A percentile compares a stretch with the other conserved stretches of the same genome.
Conservation (phyloP, 2,888 invertebrate genomes). For the Malthinus flaveolus region DNA sequence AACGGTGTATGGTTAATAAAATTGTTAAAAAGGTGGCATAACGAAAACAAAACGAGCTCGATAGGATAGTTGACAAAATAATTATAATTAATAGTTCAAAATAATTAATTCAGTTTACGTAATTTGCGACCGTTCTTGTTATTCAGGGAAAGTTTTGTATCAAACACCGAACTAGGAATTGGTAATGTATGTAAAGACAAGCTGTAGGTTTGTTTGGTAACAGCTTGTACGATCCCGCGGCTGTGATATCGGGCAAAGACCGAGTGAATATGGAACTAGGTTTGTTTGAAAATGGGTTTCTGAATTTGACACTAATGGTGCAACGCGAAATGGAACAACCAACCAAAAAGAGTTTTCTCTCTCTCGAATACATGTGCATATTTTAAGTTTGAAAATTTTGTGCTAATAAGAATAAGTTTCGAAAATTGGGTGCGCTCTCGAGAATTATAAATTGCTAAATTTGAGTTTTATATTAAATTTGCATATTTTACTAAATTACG, state of each 20-base stretch:
- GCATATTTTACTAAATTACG: no score
- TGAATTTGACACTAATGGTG: constrained; percentile 27
- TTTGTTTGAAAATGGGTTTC: constrained; percentile 25
- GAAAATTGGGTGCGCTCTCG: no score
- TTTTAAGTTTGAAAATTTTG: constrained; percentile 3
- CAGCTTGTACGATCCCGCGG: constrained; percentile 18
- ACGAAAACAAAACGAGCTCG: no score
- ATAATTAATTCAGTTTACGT: not conserved
- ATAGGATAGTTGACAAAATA: not conserved
- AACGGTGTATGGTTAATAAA: no score
- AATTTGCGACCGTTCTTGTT: constrained; percentile 24
- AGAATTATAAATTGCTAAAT: no score
- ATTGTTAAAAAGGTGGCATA: no score
- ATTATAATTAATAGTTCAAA: not conserved
- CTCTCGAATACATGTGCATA: not conserved
- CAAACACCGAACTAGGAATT: constrained; percentile 26
- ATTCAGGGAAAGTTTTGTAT: constrained; percentile 24
- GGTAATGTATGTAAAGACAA: constrained; percentile 28
- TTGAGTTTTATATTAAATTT: no score
- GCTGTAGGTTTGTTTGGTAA: constrained; percentile 28
- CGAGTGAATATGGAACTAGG: constrained; percentile 27
- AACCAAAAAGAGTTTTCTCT: no score
- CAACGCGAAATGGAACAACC: not conserved
- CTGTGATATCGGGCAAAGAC: constrained; percentile 24
- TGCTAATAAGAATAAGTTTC: not conserved